Evolutionary conservation across 2,113 vertebrate genomes (phyloP), one percentile per base, ranked within the genome.

Genomic region (Apistogramma diplotaenia): DNA sequence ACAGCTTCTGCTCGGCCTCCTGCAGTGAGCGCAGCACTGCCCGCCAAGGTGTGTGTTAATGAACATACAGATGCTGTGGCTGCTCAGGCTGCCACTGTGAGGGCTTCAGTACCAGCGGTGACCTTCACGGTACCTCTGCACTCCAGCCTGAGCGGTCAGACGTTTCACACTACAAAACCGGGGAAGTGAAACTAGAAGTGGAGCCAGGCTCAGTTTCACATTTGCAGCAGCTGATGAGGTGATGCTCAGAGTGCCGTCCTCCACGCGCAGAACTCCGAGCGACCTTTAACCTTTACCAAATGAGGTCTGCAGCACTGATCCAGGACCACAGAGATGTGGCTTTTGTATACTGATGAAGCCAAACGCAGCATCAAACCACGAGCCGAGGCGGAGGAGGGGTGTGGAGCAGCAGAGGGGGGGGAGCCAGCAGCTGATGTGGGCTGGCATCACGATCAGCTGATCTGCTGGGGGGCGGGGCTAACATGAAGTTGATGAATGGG

Each of bases 341-440:
- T n/a, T 18, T 37, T 67, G 35, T 23, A 0, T 4, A 43, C 13
- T 43, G 40, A 43, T 13, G 4, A 5, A 37, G 33, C 21, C 59
- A 8, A 23, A 46, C 2, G 0, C 37, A 46, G 62, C 8, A 4
- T 46, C 15, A 46, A 43, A 46, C 8, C 8, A 43, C 0, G 0
- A 23, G 40, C 0, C 43, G n/a, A 43, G 13, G 35, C 40, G 60
- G 21, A 62, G 60, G 21, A 27, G 37, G 37, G 16, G 25, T 18
- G 21, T 67, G 25, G 46, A 67, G 61, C 37, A 8, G 6, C 3
- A 13, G 43, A 65, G 13, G 35, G 8, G 3, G 35, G 23, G 2
- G 35, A 65, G n/a, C 21, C 13, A 65, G 25, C 35, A 3, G n/a
- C 33, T 40, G n/a, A 62, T 9, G 33, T 37, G 59, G 37, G n/a